These are phyloP conservation scores for Crossocerus cetratus DNA, from an alignment of 2,888 invertebrate species.

Conservation along the genomic window DNA sequence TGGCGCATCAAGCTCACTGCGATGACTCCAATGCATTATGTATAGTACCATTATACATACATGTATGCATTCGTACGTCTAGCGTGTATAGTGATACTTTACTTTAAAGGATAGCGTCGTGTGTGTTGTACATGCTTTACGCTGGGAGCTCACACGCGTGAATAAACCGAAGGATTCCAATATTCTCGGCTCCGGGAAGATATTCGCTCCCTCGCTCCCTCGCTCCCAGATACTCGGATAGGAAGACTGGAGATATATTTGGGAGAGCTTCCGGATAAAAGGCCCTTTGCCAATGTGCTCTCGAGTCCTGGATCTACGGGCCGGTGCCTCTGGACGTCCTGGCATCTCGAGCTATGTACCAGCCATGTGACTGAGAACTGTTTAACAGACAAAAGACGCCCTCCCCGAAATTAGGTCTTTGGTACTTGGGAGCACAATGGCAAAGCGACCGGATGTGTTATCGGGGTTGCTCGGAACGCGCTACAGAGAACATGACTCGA, in stretches of 20 bases:
- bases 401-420: no score
- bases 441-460: no score
- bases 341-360: no score
- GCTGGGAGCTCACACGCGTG: conserved; percentile 22
- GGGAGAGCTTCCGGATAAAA: neutral
- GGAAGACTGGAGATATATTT: neutral
- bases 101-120: conserved; percentile 38
- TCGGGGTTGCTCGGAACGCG: no score
- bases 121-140: conserved; percentile 45
- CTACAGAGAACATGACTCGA: no score
- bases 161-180: conserved; percentile 10
- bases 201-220: no score
- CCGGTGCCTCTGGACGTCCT: no score
- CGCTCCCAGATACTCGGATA: no score
- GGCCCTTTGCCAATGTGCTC: neutral
- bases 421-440: no score
- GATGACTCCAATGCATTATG: conserved; percentile 47
- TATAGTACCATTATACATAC: conserved; percentile 46
- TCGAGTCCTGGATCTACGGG: neutral
- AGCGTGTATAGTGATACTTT: conserved; percentile 39
- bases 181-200: neutral
- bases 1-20: conserved; percentile 42
- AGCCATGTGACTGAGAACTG: no score
- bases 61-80: conserved; percentile 25
- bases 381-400: no score